Evolutionary conservation across 2,113 vertebrate genomes (phyloP).

Genomic region (Pelodiscus sinensis): DNA sequence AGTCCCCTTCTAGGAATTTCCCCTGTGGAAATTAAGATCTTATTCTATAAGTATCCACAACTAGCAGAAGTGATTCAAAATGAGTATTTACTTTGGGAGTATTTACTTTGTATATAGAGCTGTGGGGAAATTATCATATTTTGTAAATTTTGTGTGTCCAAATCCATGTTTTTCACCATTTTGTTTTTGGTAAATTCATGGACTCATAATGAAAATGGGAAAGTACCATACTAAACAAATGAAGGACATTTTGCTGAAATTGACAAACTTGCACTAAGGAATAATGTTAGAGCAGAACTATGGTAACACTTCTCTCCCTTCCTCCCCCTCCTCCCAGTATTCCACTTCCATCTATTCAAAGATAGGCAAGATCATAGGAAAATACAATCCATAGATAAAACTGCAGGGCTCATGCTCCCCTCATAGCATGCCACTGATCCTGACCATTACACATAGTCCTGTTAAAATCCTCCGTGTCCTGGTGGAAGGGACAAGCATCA

Average conservation of each 20-base stretch:
- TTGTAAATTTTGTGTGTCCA: neutral
- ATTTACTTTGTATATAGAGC: neutral
- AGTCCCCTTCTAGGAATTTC: too few relatives aligned
- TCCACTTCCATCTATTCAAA: neutral
- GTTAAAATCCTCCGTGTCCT: neutral
- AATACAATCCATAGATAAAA: neutral
- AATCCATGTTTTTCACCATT: neutral
- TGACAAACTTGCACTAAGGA: neutral
- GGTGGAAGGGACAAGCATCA: neutral
- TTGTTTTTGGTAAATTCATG: neutral
- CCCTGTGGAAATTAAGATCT: neutral
- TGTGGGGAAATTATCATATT: neutral
- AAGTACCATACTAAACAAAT: neutral
- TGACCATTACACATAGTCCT: neutral
- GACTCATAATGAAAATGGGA: neutral
- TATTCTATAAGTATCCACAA: neutral
- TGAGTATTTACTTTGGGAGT: neutral
- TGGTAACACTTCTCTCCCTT: neutral
- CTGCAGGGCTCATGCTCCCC: neutral
- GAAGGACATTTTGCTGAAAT: neutral
- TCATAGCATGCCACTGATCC: too few relatives aligned
- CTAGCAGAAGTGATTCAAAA: neutral
- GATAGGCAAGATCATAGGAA: neutral
- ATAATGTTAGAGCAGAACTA: neutral
- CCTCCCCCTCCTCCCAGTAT: neutral